These are phyloP conservation scores for Hofmannophila pseudospretella DNA, from an alignment of 2,888 invertebrate genomes.

Conservation along the genomic window DNA sequence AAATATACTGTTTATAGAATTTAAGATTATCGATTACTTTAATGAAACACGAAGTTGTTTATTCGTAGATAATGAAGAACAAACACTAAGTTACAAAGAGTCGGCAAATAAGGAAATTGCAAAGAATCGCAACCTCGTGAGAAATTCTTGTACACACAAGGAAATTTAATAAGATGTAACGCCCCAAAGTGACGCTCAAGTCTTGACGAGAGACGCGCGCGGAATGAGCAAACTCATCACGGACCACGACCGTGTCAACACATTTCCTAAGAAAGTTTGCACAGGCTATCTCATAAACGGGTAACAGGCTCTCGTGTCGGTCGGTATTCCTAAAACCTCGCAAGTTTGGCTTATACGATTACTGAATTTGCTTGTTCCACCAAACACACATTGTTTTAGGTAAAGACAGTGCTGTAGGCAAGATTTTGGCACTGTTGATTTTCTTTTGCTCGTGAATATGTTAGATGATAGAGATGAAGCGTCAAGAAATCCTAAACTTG, in stretches of 20 bases:
- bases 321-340: not conserved
- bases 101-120: not conserved
- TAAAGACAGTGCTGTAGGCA: no score
- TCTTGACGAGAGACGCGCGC: not conserved
- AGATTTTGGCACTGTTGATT: no score
- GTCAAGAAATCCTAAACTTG: no score
- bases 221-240: not conserved
- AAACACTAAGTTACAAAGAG: not conserved
- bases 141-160: not conserved
- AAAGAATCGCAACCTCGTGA: not conserved
- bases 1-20: no score
- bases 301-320: no score
- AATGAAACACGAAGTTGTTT: no score
- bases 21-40: no score
- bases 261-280: slow-evolving; percentile 1
- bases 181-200: not conserved
- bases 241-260: not conserved
- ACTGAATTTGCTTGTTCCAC: no score
- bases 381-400: no score
- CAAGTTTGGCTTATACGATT: no score
- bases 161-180: not conserved
- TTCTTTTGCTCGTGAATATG: no score
- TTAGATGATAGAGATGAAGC: no score
- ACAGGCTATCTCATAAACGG: slow-evolving; percentile 3
- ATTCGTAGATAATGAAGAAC: not conserved